These are phyloP conservation scores for Eupithecia centaureata DNA, from an alignment of 2,888 invertebrate species.

Conservation along the genomic window DNA sequence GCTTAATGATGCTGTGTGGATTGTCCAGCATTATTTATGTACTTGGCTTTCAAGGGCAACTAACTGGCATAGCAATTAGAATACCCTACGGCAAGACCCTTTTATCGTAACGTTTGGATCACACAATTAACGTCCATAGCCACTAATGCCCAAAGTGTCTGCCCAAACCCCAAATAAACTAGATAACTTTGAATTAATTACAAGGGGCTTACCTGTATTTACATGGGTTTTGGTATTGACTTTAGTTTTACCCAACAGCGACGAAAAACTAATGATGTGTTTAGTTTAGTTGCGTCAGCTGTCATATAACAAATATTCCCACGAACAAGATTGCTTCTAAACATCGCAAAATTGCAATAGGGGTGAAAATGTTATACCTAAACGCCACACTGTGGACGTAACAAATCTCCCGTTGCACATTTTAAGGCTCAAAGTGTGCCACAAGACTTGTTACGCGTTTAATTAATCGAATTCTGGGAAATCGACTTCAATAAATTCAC, in stretches of 20 bases:
- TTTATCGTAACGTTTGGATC: conserved; percentile 34
- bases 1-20: no score
- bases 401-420: no score
- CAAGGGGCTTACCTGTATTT: background rate
- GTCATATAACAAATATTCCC: background rate
- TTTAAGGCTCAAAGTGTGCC: background rate
- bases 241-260: background rate
- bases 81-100: conserved; percentile 36
- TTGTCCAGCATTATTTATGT: no score
- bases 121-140: conserved; percentile 49
- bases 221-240: background rate
- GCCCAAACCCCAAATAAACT: conserved; percentile 3
- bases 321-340: background rate
- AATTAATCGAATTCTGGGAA: conserved; percentile 16
- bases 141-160: conserved; percentile 3
- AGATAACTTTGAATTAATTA: conserved; percentile 9
- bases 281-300: background rate
- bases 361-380: no score
- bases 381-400: background rate
- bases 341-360: background rate
- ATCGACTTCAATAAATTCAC: background rate
- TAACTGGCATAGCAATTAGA: background rate
- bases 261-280: background rate
- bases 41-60: background rate
- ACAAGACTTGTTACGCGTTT: conserved; percentile 16